Percentiles rank a stretch among this genome's conserved stretches.
phyloP scores from a whole-genome alignment of 2,888 invertebrate genomes.

The Dastarcus helophoroides region DNA sequence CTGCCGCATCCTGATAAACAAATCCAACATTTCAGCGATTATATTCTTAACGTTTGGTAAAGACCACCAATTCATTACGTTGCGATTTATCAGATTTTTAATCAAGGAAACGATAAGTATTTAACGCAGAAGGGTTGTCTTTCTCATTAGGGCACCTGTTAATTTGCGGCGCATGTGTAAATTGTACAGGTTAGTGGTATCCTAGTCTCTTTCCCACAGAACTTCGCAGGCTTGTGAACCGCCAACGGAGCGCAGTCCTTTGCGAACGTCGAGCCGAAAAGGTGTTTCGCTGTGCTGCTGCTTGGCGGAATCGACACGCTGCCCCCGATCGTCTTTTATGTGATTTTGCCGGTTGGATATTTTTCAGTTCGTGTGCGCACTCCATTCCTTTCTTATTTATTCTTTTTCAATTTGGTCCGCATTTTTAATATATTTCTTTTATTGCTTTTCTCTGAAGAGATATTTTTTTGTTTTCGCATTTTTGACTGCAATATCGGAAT shows the following conservation, averaged over 20 bases:
- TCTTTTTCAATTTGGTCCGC: neutral
- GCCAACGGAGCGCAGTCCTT: conserved; percentile 2
- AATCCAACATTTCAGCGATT: no score
- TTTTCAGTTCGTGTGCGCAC: neutral
- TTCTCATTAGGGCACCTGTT: conserved; percentile 19
- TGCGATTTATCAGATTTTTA: no score
- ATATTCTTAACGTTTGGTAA: no score
- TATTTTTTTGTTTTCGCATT: neutral
- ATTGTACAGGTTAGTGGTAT: conserved; percentile 20
- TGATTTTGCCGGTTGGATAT: neutral
- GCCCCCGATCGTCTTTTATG: conserved; percentile 3
- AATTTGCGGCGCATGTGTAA: conserved; percentile 24
- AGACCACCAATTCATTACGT: no score
- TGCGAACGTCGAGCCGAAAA: neutral
- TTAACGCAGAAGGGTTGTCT: no score
- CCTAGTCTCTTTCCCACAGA: conserved; percentile 15
- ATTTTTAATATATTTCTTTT: neutral
- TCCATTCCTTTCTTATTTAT: neutral
- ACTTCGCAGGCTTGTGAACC: conserved; percentile 9
- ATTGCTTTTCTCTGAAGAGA: neutral
- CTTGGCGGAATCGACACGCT: neutral
- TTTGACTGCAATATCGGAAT: neutral
- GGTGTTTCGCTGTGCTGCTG: conserved; percentile 1
- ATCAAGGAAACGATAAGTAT: no score
- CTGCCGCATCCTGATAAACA: no score